phyloP scores from a whole-genome alignment of 2,888 invertebrate species.

The Caenorhabditis macrosperma region DNA sequence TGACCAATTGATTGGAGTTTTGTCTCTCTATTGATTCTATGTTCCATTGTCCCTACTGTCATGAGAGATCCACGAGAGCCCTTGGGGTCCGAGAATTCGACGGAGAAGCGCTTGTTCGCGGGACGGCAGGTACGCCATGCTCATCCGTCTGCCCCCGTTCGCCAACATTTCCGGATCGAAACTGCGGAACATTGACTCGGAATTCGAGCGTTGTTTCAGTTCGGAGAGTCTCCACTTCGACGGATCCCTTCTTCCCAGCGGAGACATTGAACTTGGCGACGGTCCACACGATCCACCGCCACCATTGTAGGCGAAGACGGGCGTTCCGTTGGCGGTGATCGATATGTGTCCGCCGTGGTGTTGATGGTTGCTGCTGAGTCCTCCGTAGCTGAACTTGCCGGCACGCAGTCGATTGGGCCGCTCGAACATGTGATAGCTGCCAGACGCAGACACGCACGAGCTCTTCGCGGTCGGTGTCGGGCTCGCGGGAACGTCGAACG shows the following conservation, averaged over 20 bases:
- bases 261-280: slow-evolving; percentile 33
- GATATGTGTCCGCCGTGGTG: slow-evolving; percentile 43
- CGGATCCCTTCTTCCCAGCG: slow-evolving; percentile 55
- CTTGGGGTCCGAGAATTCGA: slow-evolving; percentile 75
- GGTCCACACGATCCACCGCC: slow-evolving; percentile 12
- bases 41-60: slow-evolving; percentile 35
- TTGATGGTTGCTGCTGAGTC: slow-evolving; percentile 28
- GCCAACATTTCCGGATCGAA: slow-evolving; percentile 53
- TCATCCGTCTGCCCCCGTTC: slow-evolving; percentile 61
- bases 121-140: slow-evolving; percentile 68
- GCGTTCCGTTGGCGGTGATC: slow-evolving; percentile 49
- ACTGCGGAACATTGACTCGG: slow-evolving; percentile 66
- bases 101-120: slow-evolving; percentile 73
- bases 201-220: slow-evolving; percentile 65
- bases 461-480: slow-evolving; percentile 60
- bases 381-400: slow-evolving; percentile 47
- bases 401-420: slow-evolving; percentile 41
- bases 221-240: slow-evolving; percentile 58
- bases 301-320: slow-evolving; percentile 29
- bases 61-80: slow-evolving; percentile 69
- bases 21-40: no score
- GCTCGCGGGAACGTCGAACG: slow-evolving; percentile 65
- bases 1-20: neutral
- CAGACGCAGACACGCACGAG: slow-evolving; percentile 57
- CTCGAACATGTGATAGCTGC: slow-evolving; percentile 65